Evolutionary conservation across 1,140 invertebrate species (phyloP), one percentile per base, ranked within the genome.

Genomic region (Euura saliciscinereae): DNA sequence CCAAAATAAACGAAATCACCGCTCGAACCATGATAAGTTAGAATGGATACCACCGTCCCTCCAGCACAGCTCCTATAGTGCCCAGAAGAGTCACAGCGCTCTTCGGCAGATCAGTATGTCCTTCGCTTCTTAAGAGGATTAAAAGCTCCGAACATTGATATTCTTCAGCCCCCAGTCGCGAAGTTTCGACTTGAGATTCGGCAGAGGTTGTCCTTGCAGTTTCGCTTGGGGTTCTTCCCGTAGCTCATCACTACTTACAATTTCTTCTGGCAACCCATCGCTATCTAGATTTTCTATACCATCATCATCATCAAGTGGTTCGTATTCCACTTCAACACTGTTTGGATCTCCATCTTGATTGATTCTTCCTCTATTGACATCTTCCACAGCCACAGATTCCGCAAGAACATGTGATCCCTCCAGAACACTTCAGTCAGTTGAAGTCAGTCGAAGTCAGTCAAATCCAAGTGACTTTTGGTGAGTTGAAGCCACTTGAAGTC

Each of bases 141-240:
- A 77, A 68, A 51, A 77, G 65, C 46, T 77, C 72, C 10, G 76
- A 44, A 43, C 72, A 65, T 69, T 68, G 5, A 72, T 59, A 65
- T 77, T 75, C 11, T 67, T 46, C 64, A 73, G 13, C 5, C 71
- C 69, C 76, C 72, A 77, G 10, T 69, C 6, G 11, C 65, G 75
- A 13, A 76, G 10, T 74, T 76, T 76, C 11, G 46, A 51, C 46
- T 6, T 51, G 1, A 1, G 46, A 51, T 2, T 51, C 46, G 46
- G 46, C 11, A 1, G 6, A 51, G 11, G 6, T 11, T 51, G 46
- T 51, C 6, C 1, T 51, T 51, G 6, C 6, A 51, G 11, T 51
- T 51, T 6, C 6, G 46, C 46, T 51, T 28, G 28, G 28, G 28
- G 28, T 28, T 28, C 28, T 28, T 28, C 28, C 28, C 1, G 28